phyloP scores from a whole-genome alignment of 2,797 vertebrate genomes.

The Labeo calbasu region DNA sequence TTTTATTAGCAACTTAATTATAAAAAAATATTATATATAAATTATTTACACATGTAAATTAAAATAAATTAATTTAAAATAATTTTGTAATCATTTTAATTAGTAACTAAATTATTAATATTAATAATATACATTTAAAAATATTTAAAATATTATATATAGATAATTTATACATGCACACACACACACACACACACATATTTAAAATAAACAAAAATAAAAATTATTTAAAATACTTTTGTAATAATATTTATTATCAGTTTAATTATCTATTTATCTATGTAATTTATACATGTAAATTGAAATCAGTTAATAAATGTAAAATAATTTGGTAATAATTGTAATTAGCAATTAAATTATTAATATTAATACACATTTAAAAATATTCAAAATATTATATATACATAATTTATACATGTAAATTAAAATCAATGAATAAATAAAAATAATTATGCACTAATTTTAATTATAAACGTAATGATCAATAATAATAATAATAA shows the following conservation, averaged over 20 bases:
- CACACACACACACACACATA: no score
- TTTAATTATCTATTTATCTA: no score
- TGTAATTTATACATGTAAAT: not conserved
- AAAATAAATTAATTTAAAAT: no score
- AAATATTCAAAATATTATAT: not conserved
- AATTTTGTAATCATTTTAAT: not conserved
- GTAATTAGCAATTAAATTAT: not conserved
- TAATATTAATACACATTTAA: not conserved
- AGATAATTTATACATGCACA: not conserved
- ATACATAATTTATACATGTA: not conserved
- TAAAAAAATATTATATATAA: not conserved
- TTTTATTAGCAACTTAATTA: not conserved
- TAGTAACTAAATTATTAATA: not conserved
- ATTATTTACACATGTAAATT: not conserved
- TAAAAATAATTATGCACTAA: no score
- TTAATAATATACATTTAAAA: not conserved
- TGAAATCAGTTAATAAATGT: no score
- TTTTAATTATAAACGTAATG: no score
- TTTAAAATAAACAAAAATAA: no score
- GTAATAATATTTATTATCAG: no score
- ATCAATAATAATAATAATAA: no score
- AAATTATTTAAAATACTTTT: no score
- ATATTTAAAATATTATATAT: not conserved
- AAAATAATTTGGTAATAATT: no score
- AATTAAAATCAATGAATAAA: no score